These are phyloP conservation scores for Falco biarmicus DNA, from an alignment of 2,797 vertebrate species.

Conservation along the genomic window DNA sequence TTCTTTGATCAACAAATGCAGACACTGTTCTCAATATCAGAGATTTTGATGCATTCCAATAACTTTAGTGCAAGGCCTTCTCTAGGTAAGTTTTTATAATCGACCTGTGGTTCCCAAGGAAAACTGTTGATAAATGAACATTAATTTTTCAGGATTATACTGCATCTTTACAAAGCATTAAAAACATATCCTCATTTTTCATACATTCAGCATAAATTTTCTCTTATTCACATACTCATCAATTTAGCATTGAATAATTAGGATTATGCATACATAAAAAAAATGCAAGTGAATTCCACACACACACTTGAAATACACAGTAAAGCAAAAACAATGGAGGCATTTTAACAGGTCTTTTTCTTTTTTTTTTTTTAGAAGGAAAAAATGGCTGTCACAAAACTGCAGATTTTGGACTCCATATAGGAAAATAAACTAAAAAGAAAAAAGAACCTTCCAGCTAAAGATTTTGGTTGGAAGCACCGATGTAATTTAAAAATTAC, in stretches of 20 bases:
- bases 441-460: background rate
- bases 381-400: background rate
- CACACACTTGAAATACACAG: background rate
- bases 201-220: background rate
- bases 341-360: background rate
- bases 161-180: background rate
- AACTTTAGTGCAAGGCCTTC: background rate
- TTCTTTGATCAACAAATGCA: background rate
- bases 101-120: background rate
- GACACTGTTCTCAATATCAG: background rate
- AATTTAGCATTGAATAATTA: background rate
- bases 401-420: background rate
- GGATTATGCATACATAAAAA: background rate
- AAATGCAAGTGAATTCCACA: background rate
- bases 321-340: accelerated
- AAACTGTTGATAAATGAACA: background rate
- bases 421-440: background rate
- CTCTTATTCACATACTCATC: background rate
- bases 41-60: background rate
- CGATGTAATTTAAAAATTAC: background rate
- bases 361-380: background rate
- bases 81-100: background rate
- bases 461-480: background rate
- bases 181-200: background rate
- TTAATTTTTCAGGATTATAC: background rate